Percentiles rank a stretch among this genome's conserved stretches.
Evolutionary conservation across 2,797 vertebrate species (phyloP).

Genomic region (Acipenser ruthenus): DNA sequence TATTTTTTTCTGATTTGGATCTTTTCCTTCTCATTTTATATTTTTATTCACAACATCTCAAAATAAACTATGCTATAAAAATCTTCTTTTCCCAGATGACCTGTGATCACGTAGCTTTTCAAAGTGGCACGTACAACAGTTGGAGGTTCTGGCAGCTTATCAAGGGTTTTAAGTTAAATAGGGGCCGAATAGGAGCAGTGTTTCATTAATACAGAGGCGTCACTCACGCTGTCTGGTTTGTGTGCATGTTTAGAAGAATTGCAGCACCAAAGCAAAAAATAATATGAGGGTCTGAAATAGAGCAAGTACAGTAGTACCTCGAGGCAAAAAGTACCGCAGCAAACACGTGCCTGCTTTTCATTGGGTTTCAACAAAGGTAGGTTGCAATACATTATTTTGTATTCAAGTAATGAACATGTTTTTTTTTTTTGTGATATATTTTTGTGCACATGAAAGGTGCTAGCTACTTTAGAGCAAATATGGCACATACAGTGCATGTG

Average conservation of each 20-base stretch:
- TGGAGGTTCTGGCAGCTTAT: slow-evolving; percentile 18
- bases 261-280: background rate
- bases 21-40: slow-evolving; percentile 3
- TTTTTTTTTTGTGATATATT: too few relatives aligned
- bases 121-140: slow-evolving; percentile 21
- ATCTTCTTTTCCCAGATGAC: slow-evolving; percentile 14
- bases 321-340: too few relatives aligned
- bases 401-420: too few relatives aligned
- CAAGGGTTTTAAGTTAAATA: slow-evolving; percentile 26
- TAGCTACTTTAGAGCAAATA: too few relatives aligned
- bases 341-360: too few relatives aligned
- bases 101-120: slow-evolving; percentile 18
- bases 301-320: background rate
- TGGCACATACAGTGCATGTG: too few relatives aligned
- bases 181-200: slow-evolving; percentile 12
- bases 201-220: slow-evolving; percentile 11
- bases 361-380: too few relatives aligned
- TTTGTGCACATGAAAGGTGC: too few relatives aligned
- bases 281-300: background rate
- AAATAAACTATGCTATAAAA: slow-evolving; percentile 20
- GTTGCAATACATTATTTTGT: too few relatives aligned
- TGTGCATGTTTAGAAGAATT: background rate
- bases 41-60: slow-evolving; percentile 11
- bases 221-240: background rate
- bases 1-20: too few relatives aligned